Evolutionary conservation across 2,113 vertebrate species (phyloP), one percentile per base, ranked within the genome.

Genomic region (Eulacestoma nigropectus): DNA sequence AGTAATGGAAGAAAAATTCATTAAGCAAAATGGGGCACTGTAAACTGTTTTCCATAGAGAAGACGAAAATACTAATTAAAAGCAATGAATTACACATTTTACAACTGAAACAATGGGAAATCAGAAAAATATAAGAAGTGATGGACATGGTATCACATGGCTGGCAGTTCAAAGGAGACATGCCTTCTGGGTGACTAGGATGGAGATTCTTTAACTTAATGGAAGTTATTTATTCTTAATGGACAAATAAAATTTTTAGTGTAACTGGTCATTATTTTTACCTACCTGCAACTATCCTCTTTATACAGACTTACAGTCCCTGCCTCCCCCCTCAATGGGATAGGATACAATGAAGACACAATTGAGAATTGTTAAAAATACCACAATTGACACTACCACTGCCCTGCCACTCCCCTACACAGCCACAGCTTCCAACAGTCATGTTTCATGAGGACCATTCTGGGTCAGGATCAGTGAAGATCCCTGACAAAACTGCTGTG

Each of bases 11-110:
- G 79, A 95, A 97, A 96, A 95, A 95, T 84, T 96, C 23, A 55
- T 96, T 87, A 95, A 93, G 79, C 76, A 96, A 97, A 90, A 97
- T 68, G 90, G 72, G 94, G 75, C 93, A 95, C 97, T 97, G 97
- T 98, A 97, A 98, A 98, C 97, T 97, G 97, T 96, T 96, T 97
- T 97, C 96, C 95, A 95, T 30, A 95, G 64, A 96, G 82, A 96
- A 92, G 89, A 97, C 95, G 97, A 96, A 97, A 98, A 97, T 84
- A 97, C 67, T 96, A 92, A 97, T 97, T 97, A 78, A 97, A 98
- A 97, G 79, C 39, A 95, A 97, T 80, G 89, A 95, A 94, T 97
- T 96, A 95, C 97, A 95, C 90, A 91, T 50, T 95, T 85, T 89
- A 55, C 93, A 95, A 95, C 89, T 95, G 78, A 97, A 97, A 96